Conservation (phyloP, 1,140 invertebrate species). For the Drosophila insularis region DNA sequence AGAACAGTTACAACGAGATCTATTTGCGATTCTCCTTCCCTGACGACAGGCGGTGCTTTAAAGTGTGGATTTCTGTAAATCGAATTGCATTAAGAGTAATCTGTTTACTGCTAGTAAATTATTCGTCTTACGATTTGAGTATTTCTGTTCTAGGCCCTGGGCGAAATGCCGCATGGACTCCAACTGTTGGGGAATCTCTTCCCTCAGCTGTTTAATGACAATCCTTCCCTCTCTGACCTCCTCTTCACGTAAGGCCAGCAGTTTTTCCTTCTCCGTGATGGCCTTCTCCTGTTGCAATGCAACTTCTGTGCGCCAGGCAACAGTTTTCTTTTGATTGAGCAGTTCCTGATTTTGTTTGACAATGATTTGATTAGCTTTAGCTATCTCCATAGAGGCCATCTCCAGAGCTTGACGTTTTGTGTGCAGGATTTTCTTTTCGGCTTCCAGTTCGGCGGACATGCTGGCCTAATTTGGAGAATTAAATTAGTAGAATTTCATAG, state of each 20-base stretch:
- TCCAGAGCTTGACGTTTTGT: conserved; percentile 76
- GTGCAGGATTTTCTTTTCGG: conserved; percentile 75
- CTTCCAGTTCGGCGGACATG: conserved; percentile 73
- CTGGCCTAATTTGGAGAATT: conserved; percentile 48
- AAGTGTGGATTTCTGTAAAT: conserved; percentile 64
- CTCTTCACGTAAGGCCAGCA: conserved; percentile 43
- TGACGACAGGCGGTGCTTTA: conserved; percentile 43
- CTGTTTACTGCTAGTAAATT: too few relatives aligned
- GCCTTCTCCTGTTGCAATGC: conserved; percentile 76
- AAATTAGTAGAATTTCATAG: background rate
- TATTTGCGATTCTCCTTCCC: conserved; percentile 70
- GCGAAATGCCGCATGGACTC: conserved; percentile 73
- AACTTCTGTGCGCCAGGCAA: conserved; percentile 76
- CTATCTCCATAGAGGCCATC: conserved; percentile 80
- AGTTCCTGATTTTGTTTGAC: conserved; percentile 71
- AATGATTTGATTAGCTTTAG: conserved; percentile 80
- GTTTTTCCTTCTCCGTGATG: conserved; percentile 69
- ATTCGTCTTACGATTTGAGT: conserved; percentile 63
- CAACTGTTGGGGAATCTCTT: conserved; percentile 74
- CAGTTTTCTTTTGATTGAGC: conserved; percentile 64
- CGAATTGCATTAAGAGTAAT: background rate
- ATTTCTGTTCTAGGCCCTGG: conserved; percentile 64
- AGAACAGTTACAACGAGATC: background rate
- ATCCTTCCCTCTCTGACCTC: conserved; percentile 47
- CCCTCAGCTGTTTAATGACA: conserved; percentile 58